Percentiles rank a stretch among this genome's conserved stretches.
phyloP scores from a whole-genome alignment of 2,888 invertebrate species.

The Thecophora atra region DNA sequence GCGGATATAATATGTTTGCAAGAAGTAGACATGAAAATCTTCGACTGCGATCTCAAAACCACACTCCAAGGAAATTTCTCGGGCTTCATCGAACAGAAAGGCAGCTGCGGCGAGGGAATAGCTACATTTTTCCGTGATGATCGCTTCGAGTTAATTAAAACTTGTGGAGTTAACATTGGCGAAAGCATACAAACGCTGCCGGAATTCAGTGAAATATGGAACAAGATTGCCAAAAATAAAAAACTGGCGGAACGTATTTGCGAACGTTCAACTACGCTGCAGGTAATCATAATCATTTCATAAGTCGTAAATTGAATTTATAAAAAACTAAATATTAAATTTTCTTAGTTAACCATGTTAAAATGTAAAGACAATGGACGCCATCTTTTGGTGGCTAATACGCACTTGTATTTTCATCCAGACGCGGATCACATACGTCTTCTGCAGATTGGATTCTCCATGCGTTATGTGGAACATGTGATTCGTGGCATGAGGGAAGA shows the following conservation, averaged over 20 bases:
- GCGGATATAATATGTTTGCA: constrained; percentile 90
- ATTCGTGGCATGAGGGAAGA: constrained; percentile 58
- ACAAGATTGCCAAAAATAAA: constrained; percentile 70
- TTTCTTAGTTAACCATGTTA: constrained; percentile 67
- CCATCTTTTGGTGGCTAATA: constrained; percentile 80
- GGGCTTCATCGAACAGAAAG: constrained; percentile 77
- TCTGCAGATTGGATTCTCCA: constrained; percentile 80
- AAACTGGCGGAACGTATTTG: constrained; percentile 70
- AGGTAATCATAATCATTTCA: constrained; percentile 61
- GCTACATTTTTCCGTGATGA: constrained; percentile 78
- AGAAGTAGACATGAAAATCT: constrained; percentile 88
- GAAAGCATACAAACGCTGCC: constrained; percentile 69
- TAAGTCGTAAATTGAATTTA: not conserved
- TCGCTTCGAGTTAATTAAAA: constrained; percentile 73
- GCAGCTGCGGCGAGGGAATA: constrained; percentile 80
- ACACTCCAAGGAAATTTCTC: constrained; percentile 70
- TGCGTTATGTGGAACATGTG: constrained; percentile 75
- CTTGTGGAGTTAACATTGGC: constrained; percentile 70
- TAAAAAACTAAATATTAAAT: not conserved
- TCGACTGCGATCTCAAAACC: constrained; percentile 73
- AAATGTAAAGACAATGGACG: constrained; percentile 70
- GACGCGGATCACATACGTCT: constrained; percentile 89
- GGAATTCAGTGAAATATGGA: constrained; percentile 71
- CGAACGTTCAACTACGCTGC: constrained; percentile 75
- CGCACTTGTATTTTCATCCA: constrained; percentile 94